Conservation (phyloP, 2,888 invertebrate species). For the Scrobipalpa costella region DNA sequence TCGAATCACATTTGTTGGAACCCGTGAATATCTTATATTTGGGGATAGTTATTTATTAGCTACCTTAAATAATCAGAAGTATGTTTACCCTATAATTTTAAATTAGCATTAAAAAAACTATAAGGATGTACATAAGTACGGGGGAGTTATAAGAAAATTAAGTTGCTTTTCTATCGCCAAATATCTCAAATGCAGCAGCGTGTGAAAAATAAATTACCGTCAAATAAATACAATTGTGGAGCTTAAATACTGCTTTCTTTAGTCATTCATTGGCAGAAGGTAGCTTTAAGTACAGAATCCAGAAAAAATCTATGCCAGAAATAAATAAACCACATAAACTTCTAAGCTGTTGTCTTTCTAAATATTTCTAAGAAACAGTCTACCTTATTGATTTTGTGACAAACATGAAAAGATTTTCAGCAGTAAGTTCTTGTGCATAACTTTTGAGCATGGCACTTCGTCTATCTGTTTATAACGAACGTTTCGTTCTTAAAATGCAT, state of each 20-base stretch:
- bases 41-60: constrained; percentile 4
- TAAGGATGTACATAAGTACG: no score
- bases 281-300: constrained; percentile 5
- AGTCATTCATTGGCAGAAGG: background rate
- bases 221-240: background rate
- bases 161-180: no score
- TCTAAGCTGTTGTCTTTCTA: background rate
- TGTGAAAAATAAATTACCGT: background rate
- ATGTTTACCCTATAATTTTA: no score
- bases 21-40: constrained; percentile 12
- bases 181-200: no score
- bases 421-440: background rate
- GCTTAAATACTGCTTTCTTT: background rate
- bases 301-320: no score
- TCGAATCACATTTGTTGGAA: constrained; percentile 16
- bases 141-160: no score
- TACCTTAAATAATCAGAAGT: background rate
- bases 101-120: no score
- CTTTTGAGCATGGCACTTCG: background rate
- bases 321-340: no score
- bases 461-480: background rate
- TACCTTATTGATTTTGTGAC: constrained; percentile 5
- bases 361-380: background rate
- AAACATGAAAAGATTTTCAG: background rate
- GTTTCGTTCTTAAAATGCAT: background rate